Evolutionary conservation across 2,888 invertebrate genomes (phyloP), one percentile per base, ranked within the genome.

Genomic region (Smittia sp.): DNA sequence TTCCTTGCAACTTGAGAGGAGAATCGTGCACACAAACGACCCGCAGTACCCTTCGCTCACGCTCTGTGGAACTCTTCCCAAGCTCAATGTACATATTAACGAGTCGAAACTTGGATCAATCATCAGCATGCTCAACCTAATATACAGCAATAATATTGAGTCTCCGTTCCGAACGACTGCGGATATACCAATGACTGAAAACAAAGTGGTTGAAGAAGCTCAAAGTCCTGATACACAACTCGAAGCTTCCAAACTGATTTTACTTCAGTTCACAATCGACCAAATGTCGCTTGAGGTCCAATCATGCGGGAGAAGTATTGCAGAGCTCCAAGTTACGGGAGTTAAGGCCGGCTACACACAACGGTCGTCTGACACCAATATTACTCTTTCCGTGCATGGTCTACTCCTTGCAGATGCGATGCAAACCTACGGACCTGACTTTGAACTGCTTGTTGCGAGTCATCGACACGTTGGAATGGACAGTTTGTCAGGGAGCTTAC

Each of bases 391-490:
- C 11, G 95, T 98, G 66, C 96, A 96, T 82, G 94, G 96, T 78
- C 85, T 98, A 77, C 85, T 98, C 74, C 83, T 98, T 73, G 97
- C 95, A 1, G 98, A 98, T 84, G 97, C 97, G 67, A 85, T 97
- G 80, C 97, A 98, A 83, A 94, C 94, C 15, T 95, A 93, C 82
- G 97, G 98, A 0, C 91, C 92, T 0, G 97, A 98, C 85, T 98
- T 96, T 84, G 97, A 97, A 81, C 85, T 98, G 69, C 85, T 98
- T 7, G 89, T 96, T 15, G 97, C 97, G 27, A 96, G 96, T 80
- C 97, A 98, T 82, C 93, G 93, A 79, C 94, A 96, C 81, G 92
- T 97, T 24, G 92, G 93, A 2, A 93, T 97, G 92, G 96, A 97
- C 83, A 94, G 93, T 75, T 88, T 92, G 76, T 96, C 96, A 75